Base-by-base conservation (phyloP, 2,113 vertebrate species). In the Anguilla japonica region DNA sequence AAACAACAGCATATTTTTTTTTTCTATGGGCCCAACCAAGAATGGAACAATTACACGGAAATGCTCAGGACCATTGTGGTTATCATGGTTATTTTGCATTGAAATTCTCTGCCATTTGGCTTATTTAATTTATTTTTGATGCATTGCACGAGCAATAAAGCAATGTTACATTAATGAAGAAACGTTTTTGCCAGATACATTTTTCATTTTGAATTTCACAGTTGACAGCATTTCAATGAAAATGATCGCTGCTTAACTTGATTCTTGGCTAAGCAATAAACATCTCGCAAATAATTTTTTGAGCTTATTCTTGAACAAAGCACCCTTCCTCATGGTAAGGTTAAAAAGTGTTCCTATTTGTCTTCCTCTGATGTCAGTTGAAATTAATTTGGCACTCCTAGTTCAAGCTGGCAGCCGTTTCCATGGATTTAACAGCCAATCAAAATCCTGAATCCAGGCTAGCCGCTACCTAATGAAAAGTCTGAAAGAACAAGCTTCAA, bases 31-130 rank as follows among this genome's bases (percentile, higher is more conserved):
- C 88, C 90, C 89, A 92, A 89, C 85, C 88, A 85, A 91, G 89
- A 89, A 91, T 89, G 22, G 89, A 90, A 89, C 90, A 91, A 92
- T 90, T 92, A 91, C 79, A 89, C 79, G 43, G 87, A 89, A 91
- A 41, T 89, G 87, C 63, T 85, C 46, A 80, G 89, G 60, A 40
- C 80, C 26, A 50, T 84, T n/a, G 39, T 85, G 60, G 60, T 87
- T 88, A 81, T 5, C 87, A 86, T 87, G 4, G 82, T 43, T 22
- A 15, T 39, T 83, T n/a, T 88, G 39, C 50, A 80, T 56, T 53
- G 50, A 60, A 39, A 83, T 84, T 29, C 6, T 85, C 11, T 40
- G 88, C 71, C 86, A 2, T 43, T 40, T 78, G 34, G 60, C 81
- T 81, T 82, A 41, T 46, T 40, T 39, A 20, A 16, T 50, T 87